Percentiles rank a stretch among this genome's conserved stretches.
These are phyloP conservation scores for Physella acuta DNA, from an alignment of 1,140 invertebrate genomes.

Conservation along the genomic window DNA sequence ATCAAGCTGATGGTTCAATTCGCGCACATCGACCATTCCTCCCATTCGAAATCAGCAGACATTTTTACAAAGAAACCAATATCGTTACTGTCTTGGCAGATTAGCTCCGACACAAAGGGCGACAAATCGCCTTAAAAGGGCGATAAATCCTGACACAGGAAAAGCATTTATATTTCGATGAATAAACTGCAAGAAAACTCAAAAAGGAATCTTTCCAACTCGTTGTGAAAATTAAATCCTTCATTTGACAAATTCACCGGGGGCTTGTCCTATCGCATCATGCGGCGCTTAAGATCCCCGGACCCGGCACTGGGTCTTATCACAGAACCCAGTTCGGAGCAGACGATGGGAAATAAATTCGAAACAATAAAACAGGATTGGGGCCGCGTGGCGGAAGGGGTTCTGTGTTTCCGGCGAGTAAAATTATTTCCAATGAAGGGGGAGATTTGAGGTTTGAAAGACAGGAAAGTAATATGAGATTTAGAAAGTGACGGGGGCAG, in stretches of 20 bases:
- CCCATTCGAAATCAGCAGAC: no score
- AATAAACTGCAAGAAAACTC: conserved; percentile 7
- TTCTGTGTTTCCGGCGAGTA: background rate
- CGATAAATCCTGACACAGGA: conserved; percentile 20
- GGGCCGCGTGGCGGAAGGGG: no score
- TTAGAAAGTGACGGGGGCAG: no score
- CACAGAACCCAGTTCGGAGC: no score
- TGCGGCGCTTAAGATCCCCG: no score
- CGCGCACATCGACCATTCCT: no score
- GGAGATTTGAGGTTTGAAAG: conserved; percentile 6
- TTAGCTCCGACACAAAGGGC: conserved; percentile 10
- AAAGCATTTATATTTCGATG: conserved; percentile 21
- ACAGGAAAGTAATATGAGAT: no score
- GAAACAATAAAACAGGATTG: conserved; percentile 21
- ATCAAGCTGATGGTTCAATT: no score
- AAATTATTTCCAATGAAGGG: conserved; percentile 9
- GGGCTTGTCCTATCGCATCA: conserved; percentile 5
- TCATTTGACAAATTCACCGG: conserved; percentile 18
- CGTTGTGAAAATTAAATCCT: conserved; percentile 21
- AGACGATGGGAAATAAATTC: conserved; percentile 16
- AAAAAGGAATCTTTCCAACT: conserved; percentile 17
- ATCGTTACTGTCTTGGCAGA: conserved; percentile 9
- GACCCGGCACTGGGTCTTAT: no score
- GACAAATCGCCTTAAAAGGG: conserved; percentile 21
- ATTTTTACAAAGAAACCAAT: conserved; percentile 18